These are phyloP conservation scores for Momotus momota DNA, from an alignment of 2,797 vertebrate genomes.

Conservation along the genomic window DNA sequence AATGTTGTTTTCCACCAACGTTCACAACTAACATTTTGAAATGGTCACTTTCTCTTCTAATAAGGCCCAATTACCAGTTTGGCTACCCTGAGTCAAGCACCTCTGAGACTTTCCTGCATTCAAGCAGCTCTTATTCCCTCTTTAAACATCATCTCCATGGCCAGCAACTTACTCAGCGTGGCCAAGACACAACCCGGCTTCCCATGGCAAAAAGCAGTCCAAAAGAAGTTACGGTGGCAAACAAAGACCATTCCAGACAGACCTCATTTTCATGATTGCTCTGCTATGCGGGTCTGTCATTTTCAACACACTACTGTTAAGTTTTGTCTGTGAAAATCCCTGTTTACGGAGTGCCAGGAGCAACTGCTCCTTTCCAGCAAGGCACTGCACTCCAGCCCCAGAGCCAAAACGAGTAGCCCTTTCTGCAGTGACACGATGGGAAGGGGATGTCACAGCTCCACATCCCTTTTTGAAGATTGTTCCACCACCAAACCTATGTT, in stretches of 20 bases:
- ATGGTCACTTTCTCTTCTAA: background rate
- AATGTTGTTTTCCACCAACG: background rate
- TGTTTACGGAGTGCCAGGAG: fast-evolving
- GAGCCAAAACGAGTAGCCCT: background rate
- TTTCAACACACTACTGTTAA: fast-evolving
- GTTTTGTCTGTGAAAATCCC: background rate
- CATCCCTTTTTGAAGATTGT: background rate
- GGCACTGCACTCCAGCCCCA: background rate
- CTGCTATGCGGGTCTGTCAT: background rate
- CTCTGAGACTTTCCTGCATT: background rate
- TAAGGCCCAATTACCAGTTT: background rate
- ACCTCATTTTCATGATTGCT: background rate
- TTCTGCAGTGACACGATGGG: background rate
- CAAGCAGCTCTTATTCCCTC: background rate
- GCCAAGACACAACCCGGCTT: background rate
- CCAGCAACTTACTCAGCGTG: background rate
- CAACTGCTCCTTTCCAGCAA: background rate
- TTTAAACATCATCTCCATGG: background rate
- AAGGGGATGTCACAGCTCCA: background rate
- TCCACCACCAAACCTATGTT: too few relatives aligned
- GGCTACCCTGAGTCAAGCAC: background rate
- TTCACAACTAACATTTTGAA: background rate
- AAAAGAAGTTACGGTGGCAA: background rate
- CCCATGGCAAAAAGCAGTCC: background rate
- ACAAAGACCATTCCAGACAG: background rate